phyloP scores from a whole-genome alignment of 2,888 invertebrate species.

The Callyntrura sp. region DNA sequence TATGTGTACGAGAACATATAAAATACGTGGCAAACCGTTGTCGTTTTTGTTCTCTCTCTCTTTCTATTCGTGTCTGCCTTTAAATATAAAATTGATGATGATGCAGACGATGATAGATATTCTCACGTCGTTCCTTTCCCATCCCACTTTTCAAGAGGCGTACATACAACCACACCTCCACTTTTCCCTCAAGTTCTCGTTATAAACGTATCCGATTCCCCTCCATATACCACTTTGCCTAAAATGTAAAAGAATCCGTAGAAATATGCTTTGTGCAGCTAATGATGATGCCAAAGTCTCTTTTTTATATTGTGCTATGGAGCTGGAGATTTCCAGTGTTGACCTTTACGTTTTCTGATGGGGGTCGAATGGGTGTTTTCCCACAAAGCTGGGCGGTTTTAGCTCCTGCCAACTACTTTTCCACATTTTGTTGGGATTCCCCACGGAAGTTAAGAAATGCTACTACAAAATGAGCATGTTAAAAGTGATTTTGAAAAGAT shows the following conservation, averaged over 20 bases:
- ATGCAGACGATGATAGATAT: slow-evolving; percentile 63
- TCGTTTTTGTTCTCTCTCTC: neutral
- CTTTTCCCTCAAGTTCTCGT: slow-evolving; percentile 50
- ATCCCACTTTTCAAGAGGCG: slow-evolving; percentile 71
- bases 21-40: no score
- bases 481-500: slow-evolving; percentile 42
- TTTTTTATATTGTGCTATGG: neutral
- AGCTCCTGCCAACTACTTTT: no score
- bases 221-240: neutral
- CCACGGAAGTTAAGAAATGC: no score
- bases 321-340: neutral
- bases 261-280: neutral
- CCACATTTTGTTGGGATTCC: no score
- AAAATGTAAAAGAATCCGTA: slow-evolving; percentile 21
- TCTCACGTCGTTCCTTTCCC: slow-evolving; percentile 47
- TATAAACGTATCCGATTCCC: neutral
- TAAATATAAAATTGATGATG: slow-evolving; percentile 49
- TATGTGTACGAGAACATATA: no score
- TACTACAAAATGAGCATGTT: slow-evolving; percentile 3
- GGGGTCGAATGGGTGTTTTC: neutral
- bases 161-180: slow-evolving; percentile 60
- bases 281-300: neutral
- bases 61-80: no score
- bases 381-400: neutral
- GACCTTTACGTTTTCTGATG: slow-evolving; percentile 47